phyloP scores from a whole-genome alignment of 2,797 vertebrate genomes.

The Clangula hyemalis region DNA sequence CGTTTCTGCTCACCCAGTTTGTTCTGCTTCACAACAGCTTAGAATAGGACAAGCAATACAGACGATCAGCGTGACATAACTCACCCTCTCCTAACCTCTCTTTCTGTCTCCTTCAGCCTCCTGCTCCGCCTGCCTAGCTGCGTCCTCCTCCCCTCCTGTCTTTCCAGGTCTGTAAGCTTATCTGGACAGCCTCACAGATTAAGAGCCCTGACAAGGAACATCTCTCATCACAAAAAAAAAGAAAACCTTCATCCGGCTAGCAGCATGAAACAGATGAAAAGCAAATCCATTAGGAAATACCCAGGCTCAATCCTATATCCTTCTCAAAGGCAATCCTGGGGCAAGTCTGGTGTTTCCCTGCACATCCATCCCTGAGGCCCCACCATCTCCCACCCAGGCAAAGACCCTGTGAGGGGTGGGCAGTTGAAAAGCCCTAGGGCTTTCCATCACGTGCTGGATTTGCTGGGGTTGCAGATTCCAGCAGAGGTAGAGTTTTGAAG shows the following conservation, averaged over 20 bases:
- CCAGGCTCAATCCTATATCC: background rate
- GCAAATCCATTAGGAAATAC: background rate
- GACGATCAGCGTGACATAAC: background rate
- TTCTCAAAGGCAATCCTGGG: background rate
- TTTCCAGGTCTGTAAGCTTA: background rate
- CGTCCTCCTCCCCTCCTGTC: background rate
- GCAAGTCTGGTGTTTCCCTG: background rate
- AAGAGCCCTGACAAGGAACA: background rate
- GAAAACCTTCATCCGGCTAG: background rate
- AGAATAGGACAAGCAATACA: background rate
- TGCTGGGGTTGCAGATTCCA: background rate
- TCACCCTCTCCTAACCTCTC: background rate
- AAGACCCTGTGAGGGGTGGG: background rate
- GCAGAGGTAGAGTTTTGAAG: background rate
- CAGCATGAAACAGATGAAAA: background rate
- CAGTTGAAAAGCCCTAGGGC: background rate
- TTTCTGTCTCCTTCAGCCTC: background rate
- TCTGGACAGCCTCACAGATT: background rate
- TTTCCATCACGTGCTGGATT: background rate
- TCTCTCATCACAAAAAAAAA: background rate
- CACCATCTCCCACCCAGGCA: background rate
- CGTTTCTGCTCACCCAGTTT: background rate
- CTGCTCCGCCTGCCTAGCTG: background rate
- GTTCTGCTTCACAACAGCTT: background rate
- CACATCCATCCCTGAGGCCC: background rate